phyloP scores from a whole-genome alignment of 92 coral and sea anemone genomes.

The Parazoanthus darwini region DNA sequence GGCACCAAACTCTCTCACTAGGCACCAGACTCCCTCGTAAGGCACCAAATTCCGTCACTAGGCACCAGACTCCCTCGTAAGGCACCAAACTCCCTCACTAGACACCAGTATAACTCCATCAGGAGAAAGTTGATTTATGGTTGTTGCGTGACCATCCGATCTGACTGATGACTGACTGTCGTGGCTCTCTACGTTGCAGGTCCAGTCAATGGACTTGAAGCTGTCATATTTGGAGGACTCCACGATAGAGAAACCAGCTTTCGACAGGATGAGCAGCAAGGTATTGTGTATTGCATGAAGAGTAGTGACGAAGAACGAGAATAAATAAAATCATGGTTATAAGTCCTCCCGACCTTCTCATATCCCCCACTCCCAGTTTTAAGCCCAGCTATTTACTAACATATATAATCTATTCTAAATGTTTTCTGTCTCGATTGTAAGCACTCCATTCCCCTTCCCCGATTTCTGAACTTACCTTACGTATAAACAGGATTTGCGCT shows the following conservation, averaged over 20 bases:
- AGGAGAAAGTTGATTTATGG: background rate
- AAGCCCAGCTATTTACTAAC: background rate
- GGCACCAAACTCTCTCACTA: background rate
- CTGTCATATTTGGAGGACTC: slow-evolving; percentile 89
- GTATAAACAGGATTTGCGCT: too few species aligned
- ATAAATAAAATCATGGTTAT: too few species aligned
- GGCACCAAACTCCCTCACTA: background rate
- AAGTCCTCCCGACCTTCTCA: too few species aligned
- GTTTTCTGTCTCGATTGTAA: too few species aligned
- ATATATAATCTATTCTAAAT: too few species aligned
- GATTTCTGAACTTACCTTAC: too few species aligned
- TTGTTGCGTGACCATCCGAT: background rate
- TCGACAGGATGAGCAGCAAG: slow-evolving; percentile 91
- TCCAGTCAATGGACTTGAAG: slow-evolving; percentile 67
- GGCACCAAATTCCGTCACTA: background rate
- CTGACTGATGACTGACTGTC: background rate
- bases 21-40: background rate
- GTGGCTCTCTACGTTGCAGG: slow-evolving; percentile 42
- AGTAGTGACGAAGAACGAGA: too few species aligned
- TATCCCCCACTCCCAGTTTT: background rate
- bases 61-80: background rate
- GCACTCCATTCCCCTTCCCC: too few species aligned
- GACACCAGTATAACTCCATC: background rate
- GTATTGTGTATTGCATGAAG: slow-evolving; percentile 35
- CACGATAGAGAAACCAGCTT: slow-evolving; percentile 82